phyloP scores from a whole-genome alignment of 2,797 vertebrate genomes.

The Cetoscarus ocellatus region DNA sequence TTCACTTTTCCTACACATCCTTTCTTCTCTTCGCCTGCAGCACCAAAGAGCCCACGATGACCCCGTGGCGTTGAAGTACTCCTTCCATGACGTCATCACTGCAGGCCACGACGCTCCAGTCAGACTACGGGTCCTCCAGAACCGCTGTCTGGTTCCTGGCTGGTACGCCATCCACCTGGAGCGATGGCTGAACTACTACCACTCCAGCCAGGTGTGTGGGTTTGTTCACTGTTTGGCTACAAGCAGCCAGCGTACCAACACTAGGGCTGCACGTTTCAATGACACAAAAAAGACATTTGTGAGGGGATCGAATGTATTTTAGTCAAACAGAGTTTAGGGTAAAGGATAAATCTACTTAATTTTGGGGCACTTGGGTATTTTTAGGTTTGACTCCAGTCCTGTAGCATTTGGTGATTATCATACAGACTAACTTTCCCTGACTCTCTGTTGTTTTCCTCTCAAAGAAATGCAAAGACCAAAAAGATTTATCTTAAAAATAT shows the following conservation, averaged over 20 bases:
- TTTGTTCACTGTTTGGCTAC: background rate
- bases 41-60: slow-evolving; percentile 98
- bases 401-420: too few species aligned
- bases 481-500: too few species aligned
- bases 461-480: too few species aligned
- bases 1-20: too few species aligned
- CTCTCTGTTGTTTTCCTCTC: too few species aligned
- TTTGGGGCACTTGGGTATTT: too few species aligned
- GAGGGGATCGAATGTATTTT: too few species aligned
- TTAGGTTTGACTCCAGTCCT: too few species aligned
- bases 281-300: too few species aligned
- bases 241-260: background rate
- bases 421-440: too few species aligned
- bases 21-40: slow-evolving; percentile 73
- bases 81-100: slow-evolving; percentile 95
- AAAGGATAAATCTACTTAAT: too few species aligned
- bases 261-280: background rate
- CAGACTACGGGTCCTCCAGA: slow-evolving; percentile 93
- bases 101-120: slow-evolving; percentile 85
- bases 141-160: slow-evolving; percentile 94
- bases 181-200: slow-evolving; percentile 95
- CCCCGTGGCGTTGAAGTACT: slow-evolving; percentile 94
- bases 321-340: too few species aligned
- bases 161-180: slow-evolving; percentile 96
- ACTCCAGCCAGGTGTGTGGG: slow-evolving; percentile 92